Base-by-base conservation (phyloP, 2,113 vertebrate genomes). In the Colistium nudipinnis region DNA sequence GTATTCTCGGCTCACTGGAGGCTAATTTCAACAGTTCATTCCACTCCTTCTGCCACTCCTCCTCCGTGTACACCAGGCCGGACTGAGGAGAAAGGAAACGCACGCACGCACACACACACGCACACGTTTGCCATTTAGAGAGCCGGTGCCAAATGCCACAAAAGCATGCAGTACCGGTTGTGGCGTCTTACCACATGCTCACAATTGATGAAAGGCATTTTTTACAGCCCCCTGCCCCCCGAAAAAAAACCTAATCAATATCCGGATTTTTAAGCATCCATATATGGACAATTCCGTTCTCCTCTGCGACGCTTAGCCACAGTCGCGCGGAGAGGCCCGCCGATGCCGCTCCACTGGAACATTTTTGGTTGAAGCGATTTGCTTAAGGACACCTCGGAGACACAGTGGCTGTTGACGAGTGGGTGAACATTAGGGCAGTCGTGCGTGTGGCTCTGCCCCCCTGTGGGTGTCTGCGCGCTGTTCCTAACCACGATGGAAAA, bases 11-110 rank as follows among this genome's bases (percentile, higher is more conserved):
- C 87, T 94, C 97, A 13, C 95, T 96, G 71, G 96, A 97, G 0
- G 96, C 96, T 57, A 97, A 57, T 86, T 99, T 93, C 86, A 98
- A 89, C 75, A 97, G 88, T 73, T 99, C 98, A 0, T 97, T 96
- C 98, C 98, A 99, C 81, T 99, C 98, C 74, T 96, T 98, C 92
- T 98, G 96, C 98, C 98, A 99, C 77, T 99, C 98, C 17, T 99
- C 97, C 78, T 99, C 98, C 0, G 96, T 98, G 90, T 98, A 99
- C 33, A 99, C 95, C 35, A 99, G 92, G 0, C 98, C 97, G 0
- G 98, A 99, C 98, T 99, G 84, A 33, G 62, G 65, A 61, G 53
- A 53, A 44, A 66, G 41, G 7, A 78, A 38, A 74, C 66, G 62
- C 82, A 0, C 24, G 73, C 62, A 67, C 27, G 24, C 44, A 53